Evolutionary conservation across 2,113 vertebrate species (phyloP), one percentile per base, ranked within the genome.

Genomic region (Lasiurus borealis): DNA sequence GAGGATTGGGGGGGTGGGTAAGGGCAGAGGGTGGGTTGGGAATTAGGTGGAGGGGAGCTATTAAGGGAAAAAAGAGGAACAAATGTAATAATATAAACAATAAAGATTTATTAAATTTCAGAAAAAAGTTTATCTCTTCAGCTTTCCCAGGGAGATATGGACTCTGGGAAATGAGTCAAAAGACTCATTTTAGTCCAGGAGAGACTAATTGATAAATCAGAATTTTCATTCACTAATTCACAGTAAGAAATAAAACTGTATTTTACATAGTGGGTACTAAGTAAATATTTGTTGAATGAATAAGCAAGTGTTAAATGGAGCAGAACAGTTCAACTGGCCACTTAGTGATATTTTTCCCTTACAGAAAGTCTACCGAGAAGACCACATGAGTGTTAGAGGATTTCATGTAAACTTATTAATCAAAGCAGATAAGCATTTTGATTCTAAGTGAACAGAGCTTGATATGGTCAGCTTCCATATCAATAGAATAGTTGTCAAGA

Each of bases 81-180:
- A 40, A 40, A 40, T 40, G 40, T 40, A 40, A 40, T 40, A 40
- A 40, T 40, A 40, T 40, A 5, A 40, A 40, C 40, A 40, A 40
- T 40, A 40, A 40, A 40, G 40, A 40, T 40, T 40, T 40, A 40
- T 40, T 40, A 40, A 40, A 40, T 40, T 40, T 40, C 40, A 40
- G 40, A 40, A 40, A 3, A 57, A 59, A 91, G 3, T 14, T 9
- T 27, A 40, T n/a, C 40, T 31, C 69, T 80, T 59, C 46, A 19
- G 14, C 12, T 81, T 90, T 50, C 54, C 52, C 10, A 54, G 59
- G 64, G 31, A 78, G 14, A 75, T 16, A 54, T 25, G 21, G 36
- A 6, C 14, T 62, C n/a, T 31, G 50, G 88, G 87, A 92, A 94
- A 78, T 57, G 14, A 93, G 80, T 72, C 21, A n/a, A 12, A 87